phyloP scores from a whole-genome alignment of 2,797 vertebrate genomes.

The Nyctibius grandis region DNA sequence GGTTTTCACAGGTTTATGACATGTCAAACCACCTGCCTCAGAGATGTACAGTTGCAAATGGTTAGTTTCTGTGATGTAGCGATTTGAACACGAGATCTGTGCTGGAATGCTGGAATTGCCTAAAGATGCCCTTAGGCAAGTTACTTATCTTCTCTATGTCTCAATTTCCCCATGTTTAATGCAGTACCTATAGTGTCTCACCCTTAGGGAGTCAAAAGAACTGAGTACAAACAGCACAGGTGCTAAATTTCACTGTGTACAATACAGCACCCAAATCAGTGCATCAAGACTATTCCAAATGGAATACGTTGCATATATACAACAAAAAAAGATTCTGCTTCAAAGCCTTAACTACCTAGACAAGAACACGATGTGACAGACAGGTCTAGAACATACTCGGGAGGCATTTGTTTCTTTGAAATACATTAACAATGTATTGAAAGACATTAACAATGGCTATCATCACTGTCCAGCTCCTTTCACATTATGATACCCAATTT shows the following conservation, averaged over 20 bases:
- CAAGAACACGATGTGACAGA: background rate
- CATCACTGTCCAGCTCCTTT: background rate
- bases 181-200: background rate
- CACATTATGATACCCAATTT: background rate
- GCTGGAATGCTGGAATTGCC: background rate
- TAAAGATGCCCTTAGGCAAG: background rate
- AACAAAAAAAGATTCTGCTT: background rate
- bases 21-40: background rate
- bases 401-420: background rate
- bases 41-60: background rate
- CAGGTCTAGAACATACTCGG: background rate
- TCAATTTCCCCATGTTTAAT: slow-evolving; percentile 18
- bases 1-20: background rate
- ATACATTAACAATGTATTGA: background rate
- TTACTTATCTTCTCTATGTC: background rate
- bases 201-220: background rate
- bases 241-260: background rate
- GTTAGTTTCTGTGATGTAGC: background rate
- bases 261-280: background rate
- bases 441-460: background rate
- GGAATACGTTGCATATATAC: background rate
- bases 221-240: background rate
- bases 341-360: background rate
- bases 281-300: background rate
- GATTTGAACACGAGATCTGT: background rate